These are phyloP conservation scores for Phrynocephalus versicolor DNA, from an alignment of 2,113 vertebrate genomes.

Conservation along the genomic window DNA sequence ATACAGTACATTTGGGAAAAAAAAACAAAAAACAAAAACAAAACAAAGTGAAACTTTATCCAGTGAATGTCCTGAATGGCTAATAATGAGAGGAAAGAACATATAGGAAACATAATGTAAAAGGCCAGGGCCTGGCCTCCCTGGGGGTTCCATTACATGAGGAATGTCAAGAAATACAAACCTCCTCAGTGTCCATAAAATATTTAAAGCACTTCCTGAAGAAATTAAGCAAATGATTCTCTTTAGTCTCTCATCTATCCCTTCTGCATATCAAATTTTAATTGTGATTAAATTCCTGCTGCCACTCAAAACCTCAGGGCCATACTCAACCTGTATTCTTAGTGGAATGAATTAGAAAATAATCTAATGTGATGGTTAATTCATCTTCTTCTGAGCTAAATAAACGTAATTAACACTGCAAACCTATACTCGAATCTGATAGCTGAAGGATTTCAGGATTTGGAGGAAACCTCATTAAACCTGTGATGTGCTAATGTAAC, in stretches of 20 bases:
- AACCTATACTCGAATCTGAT: background rate
- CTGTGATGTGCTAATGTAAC: background rate
- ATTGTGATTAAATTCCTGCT: constrained; percentile 46
- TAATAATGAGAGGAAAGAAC: constrained; percentile 37
- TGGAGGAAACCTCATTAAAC: no score
- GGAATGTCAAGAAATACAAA: background rate
- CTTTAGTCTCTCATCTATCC: constrained; percentile 48
- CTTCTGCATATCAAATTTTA: constrained; percentile 54
- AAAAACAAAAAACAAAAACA: no score
- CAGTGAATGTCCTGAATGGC: background rate
- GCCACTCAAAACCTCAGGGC: background rate
- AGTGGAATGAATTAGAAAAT: background rate
- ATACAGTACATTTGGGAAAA: no score
- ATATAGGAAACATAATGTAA: constrained; percentile 41
- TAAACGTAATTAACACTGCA: background rate
- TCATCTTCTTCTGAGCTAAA: background rate
- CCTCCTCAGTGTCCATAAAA: constrained; percentile 52
- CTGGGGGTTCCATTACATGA: constrained; percentile 5
- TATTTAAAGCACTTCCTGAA: constrained; percentile 61
- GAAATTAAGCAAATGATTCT: constrained; percentile 66
- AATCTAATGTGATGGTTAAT: background rate
- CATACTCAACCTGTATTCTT: background rate
- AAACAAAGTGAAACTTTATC: constrained; percentile 18
- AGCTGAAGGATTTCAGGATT: background rate
- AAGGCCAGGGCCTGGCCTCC: constrained; percentile 49